A percentile compares a stretch with the other conserved stretches of the same genome.
phyloP scores from a whole-genome alignment of 2,113 vertebrate genomes.

The Riparia riparia region DNA sequence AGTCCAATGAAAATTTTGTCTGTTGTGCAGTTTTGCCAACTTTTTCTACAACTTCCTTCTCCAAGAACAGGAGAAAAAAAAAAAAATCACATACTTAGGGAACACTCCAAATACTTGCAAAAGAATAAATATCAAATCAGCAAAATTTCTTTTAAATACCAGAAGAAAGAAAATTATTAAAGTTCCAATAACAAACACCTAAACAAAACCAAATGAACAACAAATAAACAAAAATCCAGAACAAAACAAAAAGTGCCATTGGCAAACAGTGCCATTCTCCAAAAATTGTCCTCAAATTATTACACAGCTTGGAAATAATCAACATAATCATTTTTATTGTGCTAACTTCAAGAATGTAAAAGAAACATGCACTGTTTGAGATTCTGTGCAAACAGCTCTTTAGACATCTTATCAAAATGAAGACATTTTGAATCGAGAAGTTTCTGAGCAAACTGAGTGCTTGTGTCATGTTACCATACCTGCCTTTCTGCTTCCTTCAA shows the following conservation, averaged over 20 bases:
- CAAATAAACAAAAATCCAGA: not conserved
- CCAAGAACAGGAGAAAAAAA: not conserved
- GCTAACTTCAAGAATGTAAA: not conserved
- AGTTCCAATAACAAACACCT: not conserved
- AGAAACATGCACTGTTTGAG: not conserved
- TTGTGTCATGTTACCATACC: slow-evolving; percentile 70
- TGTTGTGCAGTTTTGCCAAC: not conserved
- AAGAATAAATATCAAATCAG: not conserved
- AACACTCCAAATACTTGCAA: not conserved
- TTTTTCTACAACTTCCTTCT: not conserved
- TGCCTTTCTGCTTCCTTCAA: slow-evolving; percentile 95
- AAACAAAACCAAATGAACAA: not conserved
- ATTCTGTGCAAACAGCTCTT: not conserved
- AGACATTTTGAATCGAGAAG: not conserved
- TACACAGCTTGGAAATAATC: not conserved
- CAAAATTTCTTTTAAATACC: not conserved
- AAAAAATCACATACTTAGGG: not conserved
- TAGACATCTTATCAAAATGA: not conserved
- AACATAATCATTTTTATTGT: not conserved
- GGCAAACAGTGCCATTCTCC: not conserved
- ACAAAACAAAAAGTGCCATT: not conserved
- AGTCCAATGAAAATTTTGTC: not conserved
- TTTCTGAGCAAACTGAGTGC: not conserved
- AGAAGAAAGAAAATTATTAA: not conserved
- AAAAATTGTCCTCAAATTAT: not conserved